phyloP scores from a whole-genome alignment of 64 coral and sea anemone genomes.

The Actinia tenebrosa region DNA sequence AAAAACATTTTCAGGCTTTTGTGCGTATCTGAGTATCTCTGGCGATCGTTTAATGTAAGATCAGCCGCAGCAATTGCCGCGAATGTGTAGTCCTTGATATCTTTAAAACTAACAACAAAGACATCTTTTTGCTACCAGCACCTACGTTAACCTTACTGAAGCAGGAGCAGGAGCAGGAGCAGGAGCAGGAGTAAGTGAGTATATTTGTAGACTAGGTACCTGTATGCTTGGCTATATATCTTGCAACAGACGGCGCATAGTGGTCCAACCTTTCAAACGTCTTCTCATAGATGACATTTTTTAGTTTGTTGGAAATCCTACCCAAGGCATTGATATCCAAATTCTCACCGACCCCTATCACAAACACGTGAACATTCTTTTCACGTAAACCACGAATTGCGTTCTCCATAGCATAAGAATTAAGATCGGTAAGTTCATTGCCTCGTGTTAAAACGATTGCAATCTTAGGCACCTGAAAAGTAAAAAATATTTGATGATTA shows the following conservation, averaged over 20 bases:
- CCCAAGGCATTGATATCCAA: not conserved
- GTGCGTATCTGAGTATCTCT: too few species aligned
- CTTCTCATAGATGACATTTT: constrained; percentile 28
- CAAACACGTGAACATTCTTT: constrained; percentile 32
- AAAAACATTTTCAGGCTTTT: too few species aligned
- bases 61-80: too few species aligned
- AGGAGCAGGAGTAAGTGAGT: too few species aligned
- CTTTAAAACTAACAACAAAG: too few species aligned
- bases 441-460: constrained; percentile 30
- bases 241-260: constrained; percentile 33
- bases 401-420: not conserved
- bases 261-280: constrained; percentile 22
- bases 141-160: too few species aligned
- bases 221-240: constrained; percentile 52
- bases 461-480: constrained; percentile 43
- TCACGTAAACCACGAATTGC: constrained; percentile 20
- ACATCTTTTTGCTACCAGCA: too few species aligned
- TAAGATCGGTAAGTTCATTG: constrained; percentile 10
- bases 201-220: not conserved
- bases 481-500: not conserved
- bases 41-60: too few species aligned
- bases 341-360: constrained; percentile 32
- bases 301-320: not conserved
- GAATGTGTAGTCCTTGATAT: too few species aligned
- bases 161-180: too few species aligned